Evolutionary conservation across 2,888 invertebrate species (phyloP).

Genomic region (Itoplectis maculator): DNA sequence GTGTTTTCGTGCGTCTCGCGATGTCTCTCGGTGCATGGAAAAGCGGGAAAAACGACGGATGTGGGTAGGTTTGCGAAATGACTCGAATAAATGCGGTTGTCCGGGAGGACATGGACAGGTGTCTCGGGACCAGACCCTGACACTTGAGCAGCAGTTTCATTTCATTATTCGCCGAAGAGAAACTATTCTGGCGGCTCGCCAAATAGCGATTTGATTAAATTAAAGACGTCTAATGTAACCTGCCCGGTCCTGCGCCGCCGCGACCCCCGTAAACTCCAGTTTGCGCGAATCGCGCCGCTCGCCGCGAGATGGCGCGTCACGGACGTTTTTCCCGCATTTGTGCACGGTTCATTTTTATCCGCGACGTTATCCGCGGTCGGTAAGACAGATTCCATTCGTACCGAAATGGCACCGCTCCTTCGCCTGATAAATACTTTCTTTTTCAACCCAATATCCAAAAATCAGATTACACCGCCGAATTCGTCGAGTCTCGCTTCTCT

Average conservation of each 20-base stretch:
- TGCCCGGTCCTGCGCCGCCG: neutral
- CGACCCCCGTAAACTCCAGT: slow-evolving; percentile 32
- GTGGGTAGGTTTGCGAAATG: neutral
- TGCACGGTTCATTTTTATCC: neutral
- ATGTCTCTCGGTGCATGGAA: too few relatives aligned
- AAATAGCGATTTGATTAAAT: slow-evolving; percentile 66
- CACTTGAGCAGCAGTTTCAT: slow-evolving; percentile 51
- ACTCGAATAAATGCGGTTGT: slow-evolving; percentile 20
- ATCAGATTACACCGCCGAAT: too few relatives aligned
- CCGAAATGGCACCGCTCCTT: too few relatives aligned
- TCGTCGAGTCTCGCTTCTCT: too few relatives aligned
- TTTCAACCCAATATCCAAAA: too few relatives aligned
- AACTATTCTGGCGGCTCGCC: slow-evolving; percentile 59
- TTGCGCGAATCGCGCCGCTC: slow-evolving; percentile 34
- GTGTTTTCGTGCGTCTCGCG: too few relatives aligned
- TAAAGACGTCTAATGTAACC: slow-evolving; percentile 57
- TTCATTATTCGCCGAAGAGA: slow-evolving; percentile 63
- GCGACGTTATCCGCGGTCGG: slow-evolving; percentile 22
- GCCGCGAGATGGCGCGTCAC: slow-evolving; percentile 38
- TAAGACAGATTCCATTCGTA: slow-evolving; percentile 11
- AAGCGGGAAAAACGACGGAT: neutral
- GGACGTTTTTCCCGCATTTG: neutral
- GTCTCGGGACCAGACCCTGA: slow-evolving; percentile 49
- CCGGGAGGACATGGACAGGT: neutral
- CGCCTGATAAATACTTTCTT: too few relatives aligned